These are phyloP conservation scores for Rhinogobio ventralis DNA, from an alignment of 2,797 vertebrate species.

Conservation along the genomic window DNA sequence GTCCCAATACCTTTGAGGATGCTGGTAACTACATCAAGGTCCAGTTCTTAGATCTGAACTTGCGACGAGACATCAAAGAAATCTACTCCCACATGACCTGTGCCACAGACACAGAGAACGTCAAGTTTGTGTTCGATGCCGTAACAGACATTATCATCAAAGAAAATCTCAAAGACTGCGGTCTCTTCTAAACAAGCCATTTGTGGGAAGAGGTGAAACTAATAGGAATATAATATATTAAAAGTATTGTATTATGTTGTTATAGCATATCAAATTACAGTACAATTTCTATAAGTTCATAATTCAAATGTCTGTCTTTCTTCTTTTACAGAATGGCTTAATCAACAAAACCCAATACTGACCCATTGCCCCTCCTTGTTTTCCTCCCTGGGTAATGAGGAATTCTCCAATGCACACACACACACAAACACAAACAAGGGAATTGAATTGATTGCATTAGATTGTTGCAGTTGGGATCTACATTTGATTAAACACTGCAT, in stretches of 20 bases:
- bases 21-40: conserved; percentile 96
- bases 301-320: neutral
- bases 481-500: conserved; percentile 5
- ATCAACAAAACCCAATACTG: conserved; percentile 7
- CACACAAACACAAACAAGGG: conserved; percentile 18
- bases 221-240: neutral
- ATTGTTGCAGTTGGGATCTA: conserved; percentile 14
- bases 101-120: conserved; percentile 97
- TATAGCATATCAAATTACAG: neutral
- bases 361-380: neutral
- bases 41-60: conserved; percentile 96
- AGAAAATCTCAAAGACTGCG: conserved; percentile 98
- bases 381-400: conserved; percentile 15
- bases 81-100: conserved; percentile 99
- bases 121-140: conserved; percentile 98
- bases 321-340: neutral
- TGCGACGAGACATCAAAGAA: conserved; percentile 92
- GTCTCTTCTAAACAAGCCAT: conserved; percentile 87
- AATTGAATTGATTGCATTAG: neutral
- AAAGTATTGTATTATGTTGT: neutral
- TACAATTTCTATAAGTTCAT: neutral
- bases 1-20: conserved; percentile 94
- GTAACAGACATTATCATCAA: conserved; percentile 99
- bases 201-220: conserved; percentile 38
- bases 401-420: conserved; percentile 48